Evolutionary conservation across 2,113 vertebrate genomes (phyloP).

Genomic region (Brevimyrus niger): DNA sequence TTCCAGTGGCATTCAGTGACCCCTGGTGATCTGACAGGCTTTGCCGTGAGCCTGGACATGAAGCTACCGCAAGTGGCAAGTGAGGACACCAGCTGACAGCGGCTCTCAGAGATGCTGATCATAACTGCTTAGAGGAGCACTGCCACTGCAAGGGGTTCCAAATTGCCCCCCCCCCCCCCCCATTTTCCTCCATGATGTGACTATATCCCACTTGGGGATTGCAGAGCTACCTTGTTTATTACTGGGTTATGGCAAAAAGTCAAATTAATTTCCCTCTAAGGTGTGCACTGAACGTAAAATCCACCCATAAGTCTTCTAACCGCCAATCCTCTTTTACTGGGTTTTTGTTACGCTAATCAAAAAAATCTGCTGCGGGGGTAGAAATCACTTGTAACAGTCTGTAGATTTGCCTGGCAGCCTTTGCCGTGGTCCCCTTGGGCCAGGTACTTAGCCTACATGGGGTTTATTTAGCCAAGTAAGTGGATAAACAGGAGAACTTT

Average conservation of each 20-base stretch:
- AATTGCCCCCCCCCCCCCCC: neutral
- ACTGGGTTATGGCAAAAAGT: neutral
- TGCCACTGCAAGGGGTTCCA: neutral
- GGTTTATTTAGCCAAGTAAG: neutral
- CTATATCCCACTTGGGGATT: neutral
- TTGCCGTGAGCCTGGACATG: neutral
- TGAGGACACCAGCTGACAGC: neutral
- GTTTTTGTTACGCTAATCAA: neutral
- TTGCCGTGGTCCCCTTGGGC: neutral
- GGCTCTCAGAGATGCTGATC: neutral
- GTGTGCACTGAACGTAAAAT: neutral
- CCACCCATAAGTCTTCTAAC: neutral
- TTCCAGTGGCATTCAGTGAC: neutral
- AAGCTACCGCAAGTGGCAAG: neutral
- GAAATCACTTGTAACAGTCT: neutral
- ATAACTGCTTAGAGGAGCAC: neutral
- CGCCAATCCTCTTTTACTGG: neutral
- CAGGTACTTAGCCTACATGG: neutral
- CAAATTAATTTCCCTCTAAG: neutral
- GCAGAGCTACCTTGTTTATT: neutral
- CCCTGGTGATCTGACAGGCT: neutral
- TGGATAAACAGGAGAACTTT: neutral
- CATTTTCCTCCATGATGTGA: neutral
- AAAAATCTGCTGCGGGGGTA: neutral
- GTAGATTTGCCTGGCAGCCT: neutral